Evolutionary conservation across 2,888 invertebrate genomes (phyloP), one percentile per base, ranked within the genome.

Genomic region (Sicus ferrugineus): DNA sequence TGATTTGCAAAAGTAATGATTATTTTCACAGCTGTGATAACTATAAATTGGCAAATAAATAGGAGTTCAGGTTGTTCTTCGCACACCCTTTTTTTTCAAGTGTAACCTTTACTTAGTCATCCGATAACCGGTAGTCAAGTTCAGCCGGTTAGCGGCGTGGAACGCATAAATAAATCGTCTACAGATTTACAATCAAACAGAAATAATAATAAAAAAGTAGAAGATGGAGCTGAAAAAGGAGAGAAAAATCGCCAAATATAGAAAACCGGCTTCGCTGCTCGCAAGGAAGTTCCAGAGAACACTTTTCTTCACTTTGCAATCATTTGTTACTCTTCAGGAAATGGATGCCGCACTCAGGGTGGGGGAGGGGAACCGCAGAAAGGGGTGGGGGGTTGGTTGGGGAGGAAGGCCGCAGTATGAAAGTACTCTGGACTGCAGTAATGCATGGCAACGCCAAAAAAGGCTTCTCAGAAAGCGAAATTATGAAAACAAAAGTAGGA

Each of bases 401-500:
- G 21, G 65, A 52, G 26, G 21, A 14, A 26, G n/a, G n/a, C 19
- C 23, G 19, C 16, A n/a, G 21, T 54, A 5, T 28, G 26, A 16
- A 23, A 23, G 28, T 23, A 54, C n/a, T n/a, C 3, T 3, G 14
- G 26, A 2, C 14, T 9, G 59, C n/a, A 59, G n/a, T 7, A 59
- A 34, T 19, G 31, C 30, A 52, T n/a, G 38, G 23, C 62, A 62
- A 62, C 23, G 34, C 67, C 67, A 67, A 67, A 67, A 67, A 67
- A 67, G 67, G 67, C 14, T 30, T 14, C 54, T n/a, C 14, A 46
- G 67, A 67, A 67, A 67, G 67, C 58, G 67, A 67, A 67, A 67
- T 31, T 50, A n/a, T 38, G 65, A 65, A 65, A 65, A 65, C 54
- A 65, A 54, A 54, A 65, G 67, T 67, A 48, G n/a, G n/a, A 67